phyloP scores from a whole-genome alignment of 2,113 vertebrate genomes.

The Saiga tatarica region DNA sequence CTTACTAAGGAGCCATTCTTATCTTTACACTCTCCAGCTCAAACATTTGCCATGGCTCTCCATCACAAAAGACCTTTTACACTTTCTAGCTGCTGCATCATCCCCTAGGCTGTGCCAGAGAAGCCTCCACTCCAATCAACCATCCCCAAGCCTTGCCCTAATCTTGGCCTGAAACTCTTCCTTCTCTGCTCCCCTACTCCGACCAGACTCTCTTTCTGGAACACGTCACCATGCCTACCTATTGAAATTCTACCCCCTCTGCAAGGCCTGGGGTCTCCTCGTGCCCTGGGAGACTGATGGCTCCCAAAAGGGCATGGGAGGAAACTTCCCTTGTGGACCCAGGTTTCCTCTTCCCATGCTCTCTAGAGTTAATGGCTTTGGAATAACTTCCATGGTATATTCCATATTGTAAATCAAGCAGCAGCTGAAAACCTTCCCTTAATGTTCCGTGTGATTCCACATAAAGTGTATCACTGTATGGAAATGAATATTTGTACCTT shows the following conservation, averaged over 20 bases:
- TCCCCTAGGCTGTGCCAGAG: background rate
- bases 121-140: background rate
- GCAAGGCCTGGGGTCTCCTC: background rate
- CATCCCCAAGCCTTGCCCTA: background rate
- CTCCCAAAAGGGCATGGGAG: background rate
- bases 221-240: rapidly evolving
- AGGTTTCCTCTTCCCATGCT: background rate
- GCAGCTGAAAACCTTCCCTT: background rate
- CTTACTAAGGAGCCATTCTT: background rate
- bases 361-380: background rate
- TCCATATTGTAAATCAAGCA: background rate
- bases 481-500: too few species aligned
- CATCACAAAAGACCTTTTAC: background rate
- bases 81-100: background rate
- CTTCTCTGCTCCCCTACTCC: background rate
- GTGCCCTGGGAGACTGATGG: background rate
- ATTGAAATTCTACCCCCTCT: background rate
- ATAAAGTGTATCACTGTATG: background rate
- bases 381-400: background rate
- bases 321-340: background rate
- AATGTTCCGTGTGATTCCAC: background rate
- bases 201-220: background rate
- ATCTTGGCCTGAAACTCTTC: background rate
- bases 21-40: background rate
- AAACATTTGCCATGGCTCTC: background rate